Base-by-base conservation (phyloP, 1,140 invertebrate species). In the Stenopsyche tienmushanensis region DNA sequence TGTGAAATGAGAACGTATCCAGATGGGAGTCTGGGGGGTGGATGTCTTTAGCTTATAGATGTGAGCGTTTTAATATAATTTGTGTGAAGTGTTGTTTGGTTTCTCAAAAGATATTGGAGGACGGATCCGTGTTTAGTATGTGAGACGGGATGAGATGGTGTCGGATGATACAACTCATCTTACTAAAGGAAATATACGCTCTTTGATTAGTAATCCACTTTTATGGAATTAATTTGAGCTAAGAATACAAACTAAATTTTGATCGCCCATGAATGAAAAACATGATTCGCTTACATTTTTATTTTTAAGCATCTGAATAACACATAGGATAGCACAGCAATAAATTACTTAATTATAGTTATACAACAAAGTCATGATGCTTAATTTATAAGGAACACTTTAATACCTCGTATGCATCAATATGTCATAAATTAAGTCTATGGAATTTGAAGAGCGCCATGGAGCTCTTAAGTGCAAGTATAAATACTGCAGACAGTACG, bases 1-100 rank as follows among this genome's bases (percentile, higher is more conserved):
- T n/a, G n/a, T n/a, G n/a, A n/a, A n/a, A n/a, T n/a, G 29, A 13
- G 29, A 34, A 13, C 29, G 29, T 13, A 7, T 13, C 29, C 5
- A 5, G 29, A 13, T 34, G 29, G 5, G 29, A 13, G 29, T 13
- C 29, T 13, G 5, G 29, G 29, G 29, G 5, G 5, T 13, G 5
- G 29, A 5, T 13, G 29, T 34, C 29, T 34, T 13, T 34, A 34
- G 29, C 29, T 34, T 34, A 34, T 34, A 13, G 29, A 34, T 34
- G 29, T 34, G 29, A 34, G 29, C 29, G 57, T 42, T 41, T 59
- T 20, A 59, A 59, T 59, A 59, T 24, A 44, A 20, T 59, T 59
- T 59, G 24, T 54, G 52, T 23, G 52, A 47, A 18, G 21, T 44
- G 54, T 44, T 58, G 23, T 59, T 59, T 45, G 39, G 18, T 59